Evolutionary conservation across 1,140 invertebrate species (phyloP).

Genomic region (Scaptomyza graminum): DNA sequence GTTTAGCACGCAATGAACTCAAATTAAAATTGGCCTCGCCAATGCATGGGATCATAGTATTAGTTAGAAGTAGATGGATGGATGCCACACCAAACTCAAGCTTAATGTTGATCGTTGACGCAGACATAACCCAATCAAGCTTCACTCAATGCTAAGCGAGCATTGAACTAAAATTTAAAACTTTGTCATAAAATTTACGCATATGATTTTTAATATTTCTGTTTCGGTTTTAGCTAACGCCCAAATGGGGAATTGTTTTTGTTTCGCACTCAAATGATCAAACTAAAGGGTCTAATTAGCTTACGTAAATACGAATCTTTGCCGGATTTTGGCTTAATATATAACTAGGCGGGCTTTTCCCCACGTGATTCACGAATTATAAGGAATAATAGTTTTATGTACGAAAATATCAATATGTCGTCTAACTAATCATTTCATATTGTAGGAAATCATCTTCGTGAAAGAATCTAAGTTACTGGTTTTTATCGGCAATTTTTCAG

Average conservation of each 20-base stretch:
- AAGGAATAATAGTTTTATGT: slow-evolving; percentile 13
- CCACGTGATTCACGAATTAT: background rate
- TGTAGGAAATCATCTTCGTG: background rate
- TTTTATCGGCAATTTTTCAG: slow-evolving; percentile 28
- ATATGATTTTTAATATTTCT: slow-evolving; percentile 27
- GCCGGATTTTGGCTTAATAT: slow-evolving; percentile 20
- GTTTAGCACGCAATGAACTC: slow-evolving; percentile 46
- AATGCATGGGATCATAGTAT: slow-evolving; percentile 17
- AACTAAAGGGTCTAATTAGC: too few relatives aligned
- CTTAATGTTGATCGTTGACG: slow-evolving; percentile 6
- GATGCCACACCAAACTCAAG: background rate
- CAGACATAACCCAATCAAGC: slow-evolving; percentile 21
- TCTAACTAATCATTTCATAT: slow-evolving; percentile 20
- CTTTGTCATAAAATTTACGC: slow-evolving; percentile 18
- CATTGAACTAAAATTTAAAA: slow-evolving; percentile 24
- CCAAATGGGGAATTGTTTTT: slow-evolving; percentile 25
- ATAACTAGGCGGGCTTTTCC: slow-evolving; percentile 31
- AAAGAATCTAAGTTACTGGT: background rate
- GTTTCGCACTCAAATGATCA: background rate
- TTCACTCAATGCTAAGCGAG: slow-evolving; percentile 39
- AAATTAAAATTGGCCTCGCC: slow-evolving; percentile 33
- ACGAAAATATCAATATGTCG: slow-evolving; percentile 1
- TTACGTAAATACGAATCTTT: background rate
- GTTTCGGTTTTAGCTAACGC: slow-evolving; percentile 12
- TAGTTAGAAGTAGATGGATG: background rate